Conservation (phyloP, 2,888 invertebrate genomes). For the Halictus quadricinctus region DNA sequence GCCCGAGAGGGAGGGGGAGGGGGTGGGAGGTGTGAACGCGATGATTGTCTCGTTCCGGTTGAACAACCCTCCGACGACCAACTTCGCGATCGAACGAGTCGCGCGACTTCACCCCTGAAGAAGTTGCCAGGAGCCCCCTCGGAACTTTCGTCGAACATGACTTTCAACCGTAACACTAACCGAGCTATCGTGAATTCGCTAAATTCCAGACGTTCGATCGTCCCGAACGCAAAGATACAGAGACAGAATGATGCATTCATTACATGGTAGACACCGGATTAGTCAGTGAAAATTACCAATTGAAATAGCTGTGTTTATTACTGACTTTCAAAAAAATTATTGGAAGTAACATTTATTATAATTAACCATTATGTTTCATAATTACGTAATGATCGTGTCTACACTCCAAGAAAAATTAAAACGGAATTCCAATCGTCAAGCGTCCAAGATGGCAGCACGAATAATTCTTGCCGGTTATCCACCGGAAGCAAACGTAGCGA, state of each 20-base stretch:
- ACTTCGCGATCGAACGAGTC: background rate
- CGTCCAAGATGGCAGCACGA: background rate
- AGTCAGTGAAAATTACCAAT: too few species aligned
- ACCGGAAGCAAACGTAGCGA: background rate
- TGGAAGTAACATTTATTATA: too few species aligned
- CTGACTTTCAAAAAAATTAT: too few species aligned
- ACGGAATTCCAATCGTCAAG: background rate
- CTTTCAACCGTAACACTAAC: background rate
- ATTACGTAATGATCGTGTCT: background rate
- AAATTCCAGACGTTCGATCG: background rate
- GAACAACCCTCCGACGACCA: background rate
- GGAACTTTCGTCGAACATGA: slow-evolving; percentile 7
- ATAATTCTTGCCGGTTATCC: background rate
- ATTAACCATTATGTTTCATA: too few species aligned
- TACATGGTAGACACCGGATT: too few species aligned
- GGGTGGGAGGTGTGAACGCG: background rate
- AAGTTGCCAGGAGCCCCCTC: background rate
- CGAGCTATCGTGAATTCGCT: background rate
- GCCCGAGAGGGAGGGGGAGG: background rate
- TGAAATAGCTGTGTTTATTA: too few species aligned
- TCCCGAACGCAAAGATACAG: background rate
- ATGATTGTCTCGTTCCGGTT: background rate
- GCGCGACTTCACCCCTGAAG: background rate
- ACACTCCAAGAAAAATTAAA: background rate
- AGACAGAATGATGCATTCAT: background rate